Conservation (phyloP, 2,113 vertebrate species). For the Bufo bufo region DNA sequence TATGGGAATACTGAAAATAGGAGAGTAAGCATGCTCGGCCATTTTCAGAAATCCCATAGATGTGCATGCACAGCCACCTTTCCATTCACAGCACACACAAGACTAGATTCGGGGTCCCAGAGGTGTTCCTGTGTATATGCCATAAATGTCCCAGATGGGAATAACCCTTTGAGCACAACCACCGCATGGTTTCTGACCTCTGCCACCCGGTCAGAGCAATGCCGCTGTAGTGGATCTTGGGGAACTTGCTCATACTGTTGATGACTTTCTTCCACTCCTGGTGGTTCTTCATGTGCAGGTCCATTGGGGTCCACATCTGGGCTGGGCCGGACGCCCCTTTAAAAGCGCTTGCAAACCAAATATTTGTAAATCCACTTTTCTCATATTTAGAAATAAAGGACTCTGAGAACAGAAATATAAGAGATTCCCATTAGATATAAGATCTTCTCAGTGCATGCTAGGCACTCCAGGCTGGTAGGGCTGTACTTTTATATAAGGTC, state of each 20-base stretch:
- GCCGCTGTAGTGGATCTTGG: slow-evolving; percentile 68
- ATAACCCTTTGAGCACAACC: too few relatives aligned
- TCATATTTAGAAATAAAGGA: slow-evolving; percentile 69
- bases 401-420: slow-evolving; percentile 60
- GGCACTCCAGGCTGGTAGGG: neutral
- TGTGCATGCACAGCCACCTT: too few relatives aligned
- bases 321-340: slow-evolving; percentile 73
- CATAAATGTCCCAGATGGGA: too few relatives aligned
- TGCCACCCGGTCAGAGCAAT: slow-evolving; percentile 79
- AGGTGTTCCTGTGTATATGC: too few relatives aligned
- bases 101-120: too few relatives aligned
- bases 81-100: too few relatives aligned
- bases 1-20: too few relatives aligned
- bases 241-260: slow-evolving; percentile 62
- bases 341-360: slow-evolving; percentile 82
- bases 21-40: too few relatives aligned
- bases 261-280: slow-evolving; percentile 75
- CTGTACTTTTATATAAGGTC: neutral
- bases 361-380: slow-evolving; percentile 67
- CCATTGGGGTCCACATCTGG: slow-evolving; percentile 71
- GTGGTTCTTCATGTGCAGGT: slow-evolving; percentile 75
- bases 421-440: neutral
- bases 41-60: too few relatives aligned
- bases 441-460: neutral
- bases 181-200: slow-evolving; percentile 66